Percentiles rank a stretch among this genome's conserved stretches.
phyloP scores from a whole-genome alignment of 2,113 vertebrate species.

The Nothocercus nigrocapillus region DNA sequence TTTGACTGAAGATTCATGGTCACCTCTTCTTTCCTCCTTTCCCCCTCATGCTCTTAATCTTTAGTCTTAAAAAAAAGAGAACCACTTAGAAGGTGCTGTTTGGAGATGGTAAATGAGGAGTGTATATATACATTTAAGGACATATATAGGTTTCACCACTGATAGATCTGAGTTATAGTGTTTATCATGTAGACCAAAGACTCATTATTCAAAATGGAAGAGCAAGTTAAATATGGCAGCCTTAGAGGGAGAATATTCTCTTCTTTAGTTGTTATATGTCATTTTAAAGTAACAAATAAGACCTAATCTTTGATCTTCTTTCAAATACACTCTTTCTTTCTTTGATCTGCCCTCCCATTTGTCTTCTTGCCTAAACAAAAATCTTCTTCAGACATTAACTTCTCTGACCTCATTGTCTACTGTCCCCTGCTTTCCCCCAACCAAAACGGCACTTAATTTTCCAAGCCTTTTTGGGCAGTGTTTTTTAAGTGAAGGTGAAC shows the following conservation, averaged over 20 bases:
- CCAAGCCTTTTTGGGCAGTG: background rate
- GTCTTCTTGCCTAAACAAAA: background rate
- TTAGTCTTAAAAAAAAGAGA: slow-evolving; percentile 11
- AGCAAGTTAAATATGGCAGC: background rate
- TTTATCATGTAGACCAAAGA: background rate
- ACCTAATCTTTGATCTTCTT: background rate
- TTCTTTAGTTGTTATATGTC: background rate
- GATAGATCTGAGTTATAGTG: background rate
- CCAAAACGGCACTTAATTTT: background rate
- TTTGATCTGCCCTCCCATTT: background rate
- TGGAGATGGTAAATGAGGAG: background rate
- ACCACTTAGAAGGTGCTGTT: background rate
- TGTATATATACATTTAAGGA: background rate
- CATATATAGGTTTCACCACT: background rate
- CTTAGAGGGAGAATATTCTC: background rate
- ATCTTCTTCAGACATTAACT: background rate
- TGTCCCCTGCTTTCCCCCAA: background rate
- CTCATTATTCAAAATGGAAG: slow-evolving; percentile 18
- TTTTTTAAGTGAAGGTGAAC: background rate
- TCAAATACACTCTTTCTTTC: background rate
- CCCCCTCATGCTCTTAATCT: background rate
- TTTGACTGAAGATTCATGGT: background rate
- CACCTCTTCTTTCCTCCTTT: background rate
- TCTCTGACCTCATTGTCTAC: background rate
- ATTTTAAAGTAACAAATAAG: slow-evolving; percentile 8